Evolutionary conservation across 2,113 vertebrate species (phyloP).

Genomic region (Hyaena hyaena): DNA sequence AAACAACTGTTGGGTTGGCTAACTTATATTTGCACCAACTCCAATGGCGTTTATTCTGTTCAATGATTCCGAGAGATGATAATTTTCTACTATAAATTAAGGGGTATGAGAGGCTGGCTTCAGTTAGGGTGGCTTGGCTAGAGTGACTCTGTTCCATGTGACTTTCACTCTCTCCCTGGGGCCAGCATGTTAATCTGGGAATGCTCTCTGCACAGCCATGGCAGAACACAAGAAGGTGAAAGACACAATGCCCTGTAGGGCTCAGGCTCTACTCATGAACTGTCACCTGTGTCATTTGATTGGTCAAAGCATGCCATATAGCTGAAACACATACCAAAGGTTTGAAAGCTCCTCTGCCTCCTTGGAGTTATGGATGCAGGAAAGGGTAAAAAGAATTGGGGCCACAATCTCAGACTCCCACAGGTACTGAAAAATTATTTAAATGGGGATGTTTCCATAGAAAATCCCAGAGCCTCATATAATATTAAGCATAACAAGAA

Average conservation of each 20-base stretch:
- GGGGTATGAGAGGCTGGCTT: neutral
- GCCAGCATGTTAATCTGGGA: neutral
- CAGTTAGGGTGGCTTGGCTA: neutral
- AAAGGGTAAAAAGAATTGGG: neutral
- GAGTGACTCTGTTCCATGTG: neutral
- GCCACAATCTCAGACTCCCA: neutral
- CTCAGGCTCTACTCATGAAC: neutral
- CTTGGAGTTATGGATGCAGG: neutral
- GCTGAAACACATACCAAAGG: neutral
- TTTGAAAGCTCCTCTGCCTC: neutral
- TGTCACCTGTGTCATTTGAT: neutral
- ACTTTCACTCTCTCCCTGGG: neutral
- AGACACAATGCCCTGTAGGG: neutral
- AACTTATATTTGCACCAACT: neutral
- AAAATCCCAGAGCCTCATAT: neutral
- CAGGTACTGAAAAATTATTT: neutral
- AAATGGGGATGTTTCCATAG: neutral
- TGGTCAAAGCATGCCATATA: neutral
- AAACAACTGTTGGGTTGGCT: neutral
- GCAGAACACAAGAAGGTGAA: neutral
- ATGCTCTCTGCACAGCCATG: neutral
- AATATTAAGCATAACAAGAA: neutral
- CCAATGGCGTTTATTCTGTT: neutral
- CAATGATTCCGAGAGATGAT: neutral
- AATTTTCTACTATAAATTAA: slow-evolving; percentile 5